Evolutionary conservation across 2,888 invertebrate species (phyloP).

Genomic region (Cantharis nigra): DNA sequence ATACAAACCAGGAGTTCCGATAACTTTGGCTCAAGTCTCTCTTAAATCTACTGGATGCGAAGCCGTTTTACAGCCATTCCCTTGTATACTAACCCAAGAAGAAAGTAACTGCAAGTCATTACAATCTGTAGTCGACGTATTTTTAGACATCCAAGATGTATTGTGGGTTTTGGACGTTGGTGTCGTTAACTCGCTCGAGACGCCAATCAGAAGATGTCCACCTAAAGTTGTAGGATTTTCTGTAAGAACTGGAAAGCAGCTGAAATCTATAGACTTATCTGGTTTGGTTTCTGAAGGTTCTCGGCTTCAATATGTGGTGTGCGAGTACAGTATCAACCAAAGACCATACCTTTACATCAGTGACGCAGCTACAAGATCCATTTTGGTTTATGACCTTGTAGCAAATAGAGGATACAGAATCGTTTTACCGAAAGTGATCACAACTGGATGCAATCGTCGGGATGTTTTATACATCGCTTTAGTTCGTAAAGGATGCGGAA

Average conservation of each 20-base stretch:
- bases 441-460: conserved; percentile 58
- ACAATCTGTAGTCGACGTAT: conserved; percentile 72
- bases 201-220: conserved; percentile 67
- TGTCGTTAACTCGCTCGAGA: conserved; percentile 68
- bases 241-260: conserved; percentile 63
- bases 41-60: conserved; percentile 57
- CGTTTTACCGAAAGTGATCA: conserved; percentile 62
- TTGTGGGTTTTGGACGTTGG: conserved; percentile 77
- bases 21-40: conserved; percentile 65
- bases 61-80: conserved; percentile 64
- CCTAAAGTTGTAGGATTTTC: conserved; percentile 72
- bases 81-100: conserved; percentile 67
- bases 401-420: conserved; percentile 67
- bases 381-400: conserved; percentile 70
- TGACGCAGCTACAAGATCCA: conserved; percentile 70
- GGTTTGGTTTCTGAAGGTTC: conserved; percentile 63
- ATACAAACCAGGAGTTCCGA: conserved; percentile 67
- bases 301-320: conserved; percentile 69
- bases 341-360: conserved; percentile 67
- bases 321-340: conserved; percentile 68
- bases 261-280: conserved; percentile 66
- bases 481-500: conserved; percentile 62
- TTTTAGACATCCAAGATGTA: conserved; percentile 64
- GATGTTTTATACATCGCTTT: conserved; percentile 71
- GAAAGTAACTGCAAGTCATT: conserved; percentile 66